Evolutionary conservation across 2,888 invertebrate species (phyloP).

Genomic region (Dasysyrphus tricinctus): DNA sequence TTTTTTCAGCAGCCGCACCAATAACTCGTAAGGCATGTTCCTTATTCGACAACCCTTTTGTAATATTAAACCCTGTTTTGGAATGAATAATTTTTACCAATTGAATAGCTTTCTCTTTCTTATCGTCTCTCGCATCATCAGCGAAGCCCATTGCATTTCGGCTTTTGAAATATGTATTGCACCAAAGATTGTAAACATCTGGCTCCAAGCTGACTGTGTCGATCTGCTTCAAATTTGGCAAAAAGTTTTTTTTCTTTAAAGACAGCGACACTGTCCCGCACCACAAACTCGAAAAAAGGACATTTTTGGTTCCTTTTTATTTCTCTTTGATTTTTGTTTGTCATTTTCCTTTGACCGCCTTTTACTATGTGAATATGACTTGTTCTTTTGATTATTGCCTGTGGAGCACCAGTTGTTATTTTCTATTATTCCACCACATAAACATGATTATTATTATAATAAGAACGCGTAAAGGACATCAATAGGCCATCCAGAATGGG

Average conservation of each 20-base stretch:
- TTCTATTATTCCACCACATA: slow-evolving; percentile 49
- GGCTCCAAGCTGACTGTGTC: too few relatives aligned
- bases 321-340: neutral
- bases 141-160: too few relatives aligned
- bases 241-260: neutral
- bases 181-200: too few relatives aligned
- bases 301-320: neutral
- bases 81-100: too few relatives aligned
- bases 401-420: slow-evolving; percentile 48
- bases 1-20: too few relatives aligned
- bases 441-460: slow-evolving; percentile 59
- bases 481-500: slow-evolving; percentile 39
- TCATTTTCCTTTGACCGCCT: neutral
- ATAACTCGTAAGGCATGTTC: too few relatives aligned
- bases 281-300: neutral
- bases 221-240: too few relatives aligned
- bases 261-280: neutral
- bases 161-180: too few relatives aligned
- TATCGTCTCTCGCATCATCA: too few relatives aligned
- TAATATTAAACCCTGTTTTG: too few relatives aligned
- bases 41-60: too few relatives aligned
- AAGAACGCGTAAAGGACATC: slow-evolving; percentile 51
- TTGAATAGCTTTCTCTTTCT: too few relatives aligned
- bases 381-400: slow-evolving; percentile 1
- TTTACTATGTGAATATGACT: neutral